Conservation (phyloP, 2,113 vertebrate genomes). For the Accipiter cooperii region DNA sequence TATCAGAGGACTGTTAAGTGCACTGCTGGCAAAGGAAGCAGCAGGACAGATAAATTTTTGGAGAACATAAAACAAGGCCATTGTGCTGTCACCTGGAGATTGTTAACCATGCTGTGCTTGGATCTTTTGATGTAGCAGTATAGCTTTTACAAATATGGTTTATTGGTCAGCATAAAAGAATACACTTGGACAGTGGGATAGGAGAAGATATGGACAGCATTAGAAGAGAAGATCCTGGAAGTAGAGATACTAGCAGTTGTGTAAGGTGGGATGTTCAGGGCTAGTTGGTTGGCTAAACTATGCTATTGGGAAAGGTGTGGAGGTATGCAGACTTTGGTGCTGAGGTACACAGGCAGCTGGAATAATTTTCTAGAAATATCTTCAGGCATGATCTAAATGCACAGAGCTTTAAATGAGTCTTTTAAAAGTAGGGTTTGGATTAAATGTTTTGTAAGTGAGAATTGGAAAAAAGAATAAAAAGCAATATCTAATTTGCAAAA, state of each 20-base stretch:
- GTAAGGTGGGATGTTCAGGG: neutral
- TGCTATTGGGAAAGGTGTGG: neutral
- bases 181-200: neutral
- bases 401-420: neutral
- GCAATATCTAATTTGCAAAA: neutral
- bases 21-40: neutral
- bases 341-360: neutral
- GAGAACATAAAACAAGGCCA: neutral
- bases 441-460: neutral
- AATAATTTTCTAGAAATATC: neutral
- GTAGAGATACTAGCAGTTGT: neutral
- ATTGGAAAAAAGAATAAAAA: neutral
- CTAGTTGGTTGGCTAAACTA: neutral
- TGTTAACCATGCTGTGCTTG: neutral
- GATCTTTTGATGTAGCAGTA: neutral
- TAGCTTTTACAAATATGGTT: neutral
- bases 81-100: neutral
- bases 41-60: neutral
- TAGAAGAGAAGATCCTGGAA: neutral
- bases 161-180: neutral
- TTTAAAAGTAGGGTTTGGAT: neutral
- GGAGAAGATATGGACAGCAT: fast-evolving
- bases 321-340: fast-evolving
- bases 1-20: neutral
- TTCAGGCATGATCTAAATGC: neutral